A percentile compares a stretch with the other conserved stretches of the same genome.
Evolutionary conservation across 2,888 invertebrate genomes (phyloP).

Genomic region (Rhingia rostrata): DNA sequence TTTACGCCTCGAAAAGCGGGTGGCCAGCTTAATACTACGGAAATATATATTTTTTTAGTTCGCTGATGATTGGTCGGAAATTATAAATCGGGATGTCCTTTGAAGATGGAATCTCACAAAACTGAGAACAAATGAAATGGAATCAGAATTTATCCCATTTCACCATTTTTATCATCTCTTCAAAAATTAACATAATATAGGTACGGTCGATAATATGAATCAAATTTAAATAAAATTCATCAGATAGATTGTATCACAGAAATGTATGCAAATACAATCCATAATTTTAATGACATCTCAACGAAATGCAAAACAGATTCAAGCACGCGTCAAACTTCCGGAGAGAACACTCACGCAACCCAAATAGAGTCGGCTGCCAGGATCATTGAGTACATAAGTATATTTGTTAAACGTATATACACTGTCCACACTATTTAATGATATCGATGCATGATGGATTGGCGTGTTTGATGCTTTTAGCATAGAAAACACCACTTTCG

Average conservation of each 20-base stretch:
- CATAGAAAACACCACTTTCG: conserved; percentile 15
- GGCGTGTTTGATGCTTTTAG: conserved; percentile 22
- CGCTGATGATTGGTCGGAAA: conserved; percentile 51
- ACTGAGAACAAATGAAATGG: neutral
- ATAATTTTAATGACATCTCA: conserved; percentile 28
- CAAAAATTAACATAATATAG: neutral
- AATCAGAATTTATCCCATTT: neutral
- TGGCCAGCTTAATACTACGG: conserved; percentile 36
- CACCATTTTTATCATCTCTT: neutral
- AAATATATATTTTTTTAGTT: conserved; percentile 17
- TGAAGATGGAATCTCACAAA: neutral
- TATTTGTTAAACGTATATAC: neutral
- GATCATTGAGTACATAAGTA: conserved; percentile 34
- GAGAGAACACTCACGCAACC: neutral
- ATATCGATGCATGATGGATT: conserved; percentile 38
- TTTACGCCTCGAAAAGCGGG: conserved; percentile 45
- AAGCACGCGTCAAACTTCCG: conserved; percentile 11
- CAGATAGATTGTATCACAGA: neutral
- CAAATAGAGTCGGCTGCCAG: neutral
- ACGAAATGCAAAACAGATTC: conserved; percentile 27
- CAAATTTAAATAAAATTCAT: neutral
- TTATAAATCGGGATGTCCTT: conserved; percentile 7
- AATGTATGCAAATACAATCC: conserved; percentile 3
- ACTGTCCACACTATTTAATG: conserved; percentile 5
- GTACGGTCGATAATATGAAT: neutral